Evolutionary conservation across 2,113 vertebrate species (phyloP), one percentile per base, ranked within the genome.

Genomic region (Ptychochromis oligacanthus): DNA sequence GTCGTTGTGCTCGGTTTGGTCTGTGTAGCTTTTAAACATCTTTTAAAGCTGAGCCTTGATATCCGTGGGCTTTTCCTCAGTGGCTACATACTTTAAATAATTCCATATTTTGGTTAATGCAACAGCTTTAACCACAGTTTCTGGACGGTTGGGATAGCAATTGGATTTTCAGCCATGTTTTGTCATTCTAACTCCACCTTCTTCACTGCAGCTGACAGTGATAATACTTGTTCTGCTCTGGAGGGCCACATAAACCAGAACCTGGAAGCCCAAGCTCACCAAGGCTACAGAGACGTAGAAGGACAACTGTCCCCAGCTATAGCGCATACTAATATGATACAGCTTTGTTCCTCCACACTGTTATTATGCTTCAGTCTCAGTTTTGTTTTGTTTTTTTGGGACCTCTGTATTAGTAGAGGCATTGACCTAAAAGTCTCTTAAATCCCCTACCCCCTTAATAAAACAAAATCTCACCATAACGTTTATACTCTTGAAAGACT

Each of bases 341-440:
- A 40, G 15, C 64, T 34, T 55, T 60, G 18, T 24, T 60, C 58
- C 36, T 31, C 58, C 11, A 34, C 20, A 18, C 2, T 75, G 9
- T 26, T 54, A 54, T 75, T 61, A 43, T 40, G 54, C 22, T 56
- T 76, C 18, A 13, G 7, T 84, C 17, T 38, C 4, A 56, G 28
- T 24, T 13, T n/a, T n/a, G n/a, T n/a, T n/a, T n/a, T n/a, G n/a
- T n/a, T n/a, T 17, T 28, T 14, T 2, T 52, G 13, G 57, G 43
- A 67, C 46, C 56, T 46, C 26, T 74, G 54, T 67, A 4, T 59
- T 9, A 4, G 31, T 7, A 13, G 28, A 75, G 18, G 3, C 7
- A 7, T 58, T 77, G 75, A 84, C 55, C 81, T 55, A 6, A 81
- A 58, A 70, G 13, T 26, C 52, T 65, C 26, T 10, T 72, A 26